Conservation (phyloP, 1,140 invertebrate genomes). For the Dermatophagoides farinae region DNA sequence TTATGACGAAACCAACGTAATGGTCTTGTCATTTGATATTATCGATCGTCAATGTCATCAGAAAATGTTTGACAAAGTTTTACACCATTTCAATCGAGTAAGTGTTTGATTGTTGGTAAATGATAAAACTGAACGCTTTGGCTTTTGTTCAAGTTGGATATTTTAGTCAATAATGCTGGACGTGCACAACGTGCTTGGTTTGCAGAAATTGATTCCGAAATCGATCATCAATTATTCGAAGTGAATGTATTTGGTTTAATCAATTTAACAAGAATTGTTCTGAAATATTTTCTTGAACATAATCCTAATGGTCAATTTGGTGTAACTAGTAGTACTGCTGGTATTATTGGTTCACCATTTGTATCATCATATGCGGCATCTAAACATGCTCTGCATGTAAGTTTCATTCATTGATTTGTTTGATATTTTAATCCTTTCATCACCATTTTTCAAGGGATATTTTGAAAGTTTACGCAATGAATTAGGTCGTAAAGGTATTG, state of each 20-base stretch:
- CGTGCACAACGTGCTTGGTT: slow-evolving; percentile 53
- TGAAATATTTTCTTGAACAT: slow-evolving; percentile 40
- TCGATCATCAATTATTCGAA: slow-evolving; percentile 56
- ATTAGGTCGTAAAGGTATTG: slow-evolving; percentile 28
- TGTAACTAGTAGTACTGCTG: slow-evolving; percentile 48
- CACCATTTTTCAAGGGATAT: slow-evolving; percentile 7
- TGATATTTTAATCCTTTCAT: not conserved
- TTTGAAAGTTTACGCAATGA: slow-evolving; percentile 15
- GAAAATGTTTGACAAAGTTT: slow-evolving; percentile 37
- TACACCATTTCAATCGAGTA: slow-evolving; percentile 44
- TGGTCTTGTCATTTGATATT: slow-evolving; percentile 18
- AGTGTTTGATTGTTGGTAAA: not conserved
- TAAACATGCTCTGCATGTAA: slow-evolving; percentile 61
- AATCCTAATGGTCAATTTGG: slow-evolving; percentile 39
- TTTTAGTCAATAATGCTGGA: slow-evolving; percentile 61
- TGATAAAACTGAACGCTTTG: not conserved
- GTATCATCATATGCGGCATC: slow-evolving; percentile 53
- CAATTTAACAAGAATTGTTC: slow-evolving; percentile 42
- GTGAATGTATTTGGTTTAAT: slow-evolving; percentile 57
- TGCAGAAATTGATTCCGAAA: slow-evolving; percentile 47
- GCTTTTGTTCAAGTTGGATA: slow-evolving; percentile 36
- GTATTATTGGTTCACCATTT: slow-evolving; percentile 41
- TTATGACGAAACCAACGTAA: slow-evolving; percentile 13
- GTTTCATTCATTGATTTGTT: slow-evolving; percentile 12
- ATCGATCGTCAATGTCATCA: slow-evolving; percentile 38